Evolutionary conservation across 2,113 vertebrate species (phyloP).

Genomic region (Rissa tridactyla): DNA sequence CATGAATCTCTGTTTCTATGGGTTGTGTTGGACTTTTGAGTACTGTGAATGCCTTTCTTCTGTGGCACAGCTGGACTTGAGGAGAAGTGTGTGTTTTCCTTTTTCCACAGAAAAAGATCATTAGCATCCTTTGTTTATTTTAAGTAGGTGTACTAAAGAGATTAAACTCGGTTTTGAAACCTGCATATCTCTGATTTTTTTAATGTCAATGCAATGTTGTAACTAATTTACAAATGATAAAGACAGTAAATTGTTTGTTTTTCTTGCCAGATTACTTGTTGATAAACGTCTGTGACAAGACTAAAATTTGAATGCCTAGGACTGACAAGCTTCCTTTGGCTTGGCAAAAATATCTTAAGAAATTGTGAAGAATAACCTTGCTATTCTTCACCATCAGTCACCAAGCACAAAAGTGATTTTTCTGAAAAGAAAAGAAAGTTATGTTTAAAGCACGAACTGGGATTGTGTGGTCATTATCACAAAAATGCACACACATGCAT

Average conservation of each 20-base stretch:
- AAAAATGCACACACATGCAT: not conserved
- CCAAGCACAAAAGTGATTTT: not conserved
- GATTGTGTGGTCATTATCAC: not conserved
- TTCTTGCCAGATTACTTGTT: constrained; percentile 74
- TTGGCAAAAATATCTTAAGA: constrained; percentile 71
- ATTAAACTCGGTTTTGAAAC: constrained; percentile 60
- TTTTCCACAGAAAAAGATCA: constrained; percentile 34
- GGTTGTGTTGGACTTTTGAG: not conserved
- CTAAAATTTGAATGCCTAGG: constrained; percentile 59
- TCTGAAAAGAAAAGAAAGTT: not conserved
- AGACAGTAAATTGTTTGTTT: constrained; percentile 74
- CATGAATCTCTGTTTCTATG: not conserved
- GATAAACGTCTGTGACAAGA: constrained; percentile 75
- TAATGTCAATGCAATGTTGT: constrained; percentile 69
- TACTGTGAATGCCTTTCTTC: not conserved
- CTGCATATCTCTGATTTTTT: constrained; percentile 46
- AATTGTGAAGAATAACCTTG: constrained; percentile 1
- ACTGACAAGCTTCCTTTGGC: constrained; percentile 34
- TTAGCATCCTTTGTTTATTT: constrained; percentile 63
- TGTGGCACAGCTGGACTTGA: not conserved
- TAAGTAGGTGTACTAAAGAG: constrained; percentile 37
- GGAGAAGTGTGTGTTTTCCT: not conserved
- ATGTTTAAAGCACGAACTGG: not conserved
- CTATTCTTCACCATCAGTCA: not conserved
- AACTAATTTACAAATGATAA: constrained; percentile 68